Evolutionary conservation across 2,888 invertebrate species (phyloP), one percentile per base, ranked within the genome.

Genomic region (Brassicogethes aeneus): DNA sequence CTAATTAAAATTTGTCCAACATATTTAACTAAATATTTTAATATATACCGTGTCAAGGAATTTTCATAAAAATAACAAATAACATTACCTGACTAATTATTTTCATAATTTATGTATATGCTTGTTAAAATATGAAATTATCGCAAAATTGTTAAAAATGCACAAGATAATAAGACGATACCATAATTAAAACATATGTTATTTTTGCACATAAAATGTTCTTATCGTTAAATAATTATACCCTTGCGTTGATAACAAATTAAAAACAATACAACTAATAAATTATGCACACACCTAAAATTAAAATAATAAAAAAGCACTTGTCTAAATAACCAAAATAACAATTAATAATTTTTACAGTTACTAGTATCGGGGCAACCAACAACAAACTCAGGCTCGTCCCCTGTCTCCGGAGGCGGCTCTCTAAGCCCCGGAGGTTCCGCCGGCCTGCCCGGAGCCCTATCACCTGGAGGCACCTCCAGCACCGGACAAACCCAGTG

Each of bases 331-430:
- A 7, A 10, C 23, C 10, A 7, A 23, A 23, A 7, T 23, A 23
- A 23, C 23, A 5, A 23, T 23, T 23, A 10, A 3, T 36, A 29
- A 12, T 40, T 57, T 49, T 75, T 75, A 16, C 76, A 85, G 85
- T 75, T 84, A 70, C 72, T 84, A 69, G 81, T 82, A 59, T 80
- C 82, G 68, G 82, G 81, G 63, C 83, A 84, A 71, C 82, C 82
- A 67, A 73, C 76, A 48, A 81, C 84, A 61, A 79, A 80, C 57
- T 78, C 82, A 58, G 82, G 83, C 62, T 84, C 85, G 51, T 85
- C 86, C 54, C 85, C 85, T 40, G 80, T 82, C 47, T 79, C 85
- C 45, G 85, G 83, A 61, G 83, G 83, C 34, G 83, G 82, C 55
- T 85, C 86, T 45, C 73, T 82, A 52, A 80, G 80, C 55, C 82